Conservation (phyloP, 2,797 vertebrate genomes). For the Hyperoplus immaculatus region DNA sequence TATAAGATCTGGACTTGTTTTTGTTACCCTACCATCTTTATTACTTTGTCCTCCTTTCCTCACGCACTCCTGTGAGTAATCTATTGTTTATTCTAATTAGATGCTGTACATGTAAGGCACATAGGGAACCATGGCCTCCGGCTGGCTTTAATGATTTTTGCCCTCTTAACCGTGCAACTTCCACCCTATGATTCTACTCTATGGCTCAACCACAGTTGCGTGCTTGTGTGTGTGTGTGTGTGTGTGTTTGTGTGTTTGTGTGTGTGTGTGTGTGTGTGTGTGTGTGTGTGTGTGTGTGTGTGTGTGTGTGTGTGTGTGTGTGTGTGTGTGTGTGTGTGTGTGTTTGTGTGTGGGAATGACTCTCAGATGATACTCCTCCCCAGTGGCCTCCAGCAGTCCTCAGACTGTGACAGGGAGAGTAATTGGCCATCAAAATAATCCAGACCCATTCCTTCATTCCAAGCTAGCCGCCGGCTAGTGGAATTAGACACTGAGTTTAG, state of each 20-base stretch:
- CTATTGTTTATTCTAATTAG: constrained; percentile 57
- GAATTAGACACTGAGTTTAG: constrained; percentile 69
- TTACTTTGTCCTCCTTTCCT: constrained; percentile 10
- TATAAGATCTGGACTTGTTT: constrained; percentile 29
- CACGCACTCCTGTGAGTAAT: constrained; percentile 41
- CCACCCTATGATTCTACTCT: constrained; percentile 33
- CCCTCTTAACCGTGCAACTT: constrained; percentile 34
- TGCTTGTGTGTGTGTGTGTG: constrained; percentile 29
- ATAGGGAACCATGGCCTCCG: constrained; percentile 23
- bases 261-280: constrained; percentile 27
- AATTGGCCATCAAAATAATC: constrained; percentile 83
- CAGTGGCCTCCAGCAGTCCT: constrained; percentile 62
- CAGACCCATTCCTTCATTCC: constrained; percentile 70
- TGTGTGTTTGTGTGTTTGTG: constrained; percentile 41
- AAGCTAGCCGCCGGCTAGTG: constrained; percentile 46
- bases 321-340: constrained; percentile 38
- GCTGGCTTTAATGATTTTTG: constrained; percentile 60
- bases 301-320: constrained; percentile 29
- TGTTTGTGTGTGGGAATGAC: constrained; percentile 33
- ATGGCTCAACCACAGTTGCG: constrained; percentile 42
- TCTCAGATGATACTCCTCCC: constrained; percentile 54
- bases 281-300: neutral
- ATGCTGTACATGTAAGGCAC: constrained; percentile 49
- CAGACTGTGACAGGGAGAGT: constrained; percentile 76
- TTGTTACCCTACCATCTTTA: neutral